Conservation (phyloP, 2,888 invertebrate genomes). For the Rhagonycha fulva region DNA sequence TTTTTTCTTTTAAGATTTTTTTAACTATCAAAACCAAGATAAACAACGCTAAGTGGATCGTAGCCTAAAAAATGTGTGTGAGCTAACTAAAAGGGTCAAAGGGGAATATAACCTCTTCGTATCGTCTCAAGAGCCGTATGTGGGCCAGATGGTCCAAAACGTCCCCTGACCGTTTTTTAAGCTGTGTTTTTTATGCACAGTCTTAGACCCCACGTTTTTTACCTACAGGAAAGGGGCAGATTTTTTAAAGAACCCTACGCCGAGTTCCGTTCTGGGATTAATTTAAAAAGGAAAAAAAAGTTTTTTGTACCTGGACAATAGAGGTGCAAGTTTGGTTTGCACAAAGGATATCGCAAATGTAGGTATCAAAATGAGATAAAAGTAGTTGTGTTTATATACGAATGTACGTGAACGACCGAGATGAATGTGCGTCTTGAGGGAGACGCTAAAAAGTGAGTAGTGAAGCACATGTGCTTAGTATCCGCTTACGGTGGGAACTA, state of each 20-base stretch:
- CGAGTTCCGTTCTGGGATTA: constrained; percentile 56
- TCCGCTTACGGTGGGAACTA: constrained; percentile 51
- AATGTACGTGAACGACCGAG: constrained; percentile 33
- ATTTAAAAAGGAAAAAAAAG: constrained; percentile 50
- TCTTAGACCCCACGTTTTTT: constrained; percentile 42
- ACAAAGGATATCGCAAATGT: constrained; percentile 44
- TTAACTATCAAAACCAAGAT: constrained; percentile 31
- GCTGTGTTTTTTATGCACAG: constrained; percentile 53
- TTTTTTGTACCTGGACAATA: constrained; percentile 53
- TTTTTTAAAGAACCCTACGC: constrained; percentile 56
- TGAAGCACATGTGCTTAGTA: constrained; percentile 51
- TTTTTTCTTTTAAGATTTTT: constrained; percentile 31
- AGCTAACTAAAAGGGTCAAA: constrained; percentile 47
- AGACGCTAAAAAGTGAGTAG: constrained; percentile 30
- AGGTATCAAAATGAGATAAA: constrained; percentile 20
- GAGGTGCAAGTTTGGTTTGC: constrained; percentile 53
- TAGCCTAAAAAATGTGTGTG: constrained; percentile 12
- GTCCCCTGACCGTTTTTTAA: constrained; percentile 56
- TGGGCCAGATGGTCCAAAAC: constrained; percentile 49
- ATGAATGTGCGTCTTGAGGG: constrained; percentile 34
- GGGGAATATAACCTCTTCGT: constrained; percentile 48
- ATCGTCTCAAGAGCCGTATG: constrained; percentile 50
- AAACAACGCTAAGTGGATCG: constrained; percentile 26
- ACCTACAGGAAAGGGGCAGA: constrained; percentile 55
- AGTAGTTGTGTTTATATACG: constrained; percentile 1